Base-by-base conservation (phyloP, 2,797 vertebrate genomes). In the Sebastes oblongus region DNA sequence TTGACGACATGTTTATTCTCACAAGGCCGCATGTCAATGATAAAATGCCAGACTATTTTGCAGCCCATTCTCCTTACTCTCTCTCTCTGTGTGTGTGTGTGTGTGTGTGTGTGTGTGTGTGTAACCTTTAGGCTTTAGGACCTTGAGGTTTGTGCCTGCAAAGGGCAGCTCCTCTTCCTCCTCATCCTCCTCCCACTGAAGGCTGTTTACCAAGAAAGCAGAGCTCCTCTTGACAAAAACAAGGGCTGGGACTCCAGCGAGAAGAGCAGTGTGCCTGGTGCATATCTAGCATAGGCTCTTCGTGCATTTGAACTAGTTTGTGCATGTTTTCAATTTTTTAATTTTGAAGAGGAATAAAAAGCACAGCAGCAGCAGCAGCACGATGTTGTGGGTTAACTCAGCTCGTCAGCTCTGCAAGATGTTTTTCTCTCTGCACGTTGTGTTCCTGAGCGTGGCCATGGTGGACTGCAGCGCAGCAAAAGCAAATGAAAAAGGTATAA, bases 131-230 rank as follows among this genome's bases (percentile, higher is more conserved):
- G 88, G 66, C 81, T 85, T 85, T 92, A 92, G 90, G 85, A 96
- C 95, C 94, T 81, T 58, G 91, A 88, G 82, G 90, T 77, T 46
- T 52, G 60, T 58, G 6, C 89, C 89, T 79, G 88, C 92, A 90
- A 27, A 84, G 77, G 52, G 77, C 86, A 78, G 65, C 39, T 18
- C 14, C 42, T 46, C 16, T 0, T 20, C 18, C 18, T 50, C 18
- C 46, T 52, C 42, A 0, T 50, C 75, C 77, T 74, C 81, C 80
- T 76, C 85, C 78, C 78, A 60, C 81, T 80, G 80, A 83, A 89
- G 89, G 90, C 87, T 96, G 95, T 95, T 95, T 94, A 95, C 86
- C 1, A 88, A 89, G 90, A 91, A 87, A 92, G 69, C 86, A 60
- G 82, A 80, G 70, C 78, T 65, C 18, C 34, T 74, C 64, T 27